Conservation (phyloP, 2,797 vertebrate species). For the Microctenopoma lineatum region DNA sequence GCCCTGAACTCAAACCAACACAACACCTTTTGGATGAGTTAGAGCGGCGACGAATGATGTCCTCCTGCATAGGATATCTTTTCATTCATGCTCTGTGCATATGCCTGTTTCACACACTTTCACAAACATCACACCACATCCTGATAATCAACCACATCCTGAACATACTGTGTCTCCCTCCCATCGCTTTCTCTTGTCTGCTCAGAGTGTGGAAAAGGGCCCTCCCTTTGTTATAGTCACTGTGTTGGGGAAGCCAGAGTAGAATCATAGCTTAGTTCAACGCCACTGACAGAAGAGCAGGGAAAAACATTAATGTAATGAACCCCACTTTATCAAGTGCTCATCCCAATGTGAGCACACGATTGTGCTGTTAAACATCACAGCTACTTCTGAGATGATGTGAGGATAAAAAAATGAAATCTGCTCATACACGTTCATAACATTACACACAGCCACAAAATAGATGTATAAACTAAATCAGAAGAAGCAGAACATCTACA, state of each 20-base stretch:
- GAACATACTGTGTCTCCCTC: neutral
- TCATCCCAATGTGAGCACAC: neutral
- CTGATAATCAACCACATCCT: constrained; percentile 80
- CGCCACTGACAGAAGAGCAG: constrained; percentile 16
- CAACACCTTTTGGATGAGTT: too few relatives aligned
- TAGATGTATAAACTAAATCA: constrained; percentile 2
- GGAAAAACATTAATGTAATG: neutral
- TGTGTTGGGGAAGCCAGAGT: constrained; percentile 11
- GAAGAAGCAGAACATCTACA: constrained; percentile 46
- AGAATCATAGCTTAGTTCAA: neutral
- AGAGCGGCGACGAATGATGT: neutral
- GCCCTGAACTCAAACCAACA: too few relatives aligned
- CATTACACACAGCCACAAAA: neutral
- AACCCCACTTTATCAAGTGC: constrained; percentile 6
- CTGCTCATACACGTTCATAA: constrained; percentile 1
- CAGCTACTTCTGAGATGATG: constrained; percentile 1
- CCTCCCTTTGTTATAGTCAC: constrained; percentile 50
- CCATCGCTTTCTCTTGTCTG: constrained; percentile 35
- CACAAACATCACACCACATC: constrained; percentile 52
- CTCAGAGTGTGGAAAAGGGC: constrained; percentile 27
- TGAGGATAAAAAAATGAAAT: constrained; percentile 9
- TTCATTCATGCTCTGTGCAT: constrained; percentile 44
- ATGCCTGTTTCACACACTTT: constrained; percentile 11
- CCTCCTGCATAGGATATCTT: neutral
- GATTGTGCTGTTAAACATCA: constrained; percentile 24